phyloP scores from a whole-genome alignment of 1,140 invertebrate genomes.

The Tribolium madens region DNA sequence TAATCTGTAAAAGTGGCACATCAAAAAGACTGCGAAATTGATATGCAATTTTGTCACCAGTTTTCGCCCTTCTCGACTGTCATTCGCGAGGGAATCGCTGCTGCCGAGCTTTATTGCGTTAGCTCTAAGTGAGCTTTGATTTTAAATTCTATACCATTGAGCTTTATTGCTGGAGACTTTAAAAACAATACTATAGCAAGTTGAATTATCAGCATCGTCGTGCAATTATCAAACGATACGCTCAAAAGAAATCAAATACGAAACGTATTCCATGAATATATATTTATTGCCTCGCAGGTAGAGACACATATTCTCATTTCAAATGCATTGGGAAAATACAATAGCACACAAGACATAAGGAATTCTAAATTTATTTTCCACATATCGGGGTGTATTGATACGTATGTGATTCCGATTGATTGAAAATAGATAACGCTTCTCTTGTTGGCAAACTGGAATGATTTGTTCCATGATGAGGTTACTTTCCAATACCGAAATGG shows the following conservation, averaged over 20 bases:
- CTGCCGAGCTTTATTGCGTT: constrained; percentile 47
- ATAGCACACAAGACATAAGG: constrained; percentile 39
- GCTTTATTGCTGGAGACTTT: constrained; percentile 42
- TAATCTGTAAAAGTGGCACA: constrained; percentile 39
- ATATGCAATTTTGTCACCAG: constrained; percentile 42
- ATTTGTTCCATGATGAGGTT: constrained; percentile 30
- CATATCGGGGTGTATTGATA: constrained; percentile 48
- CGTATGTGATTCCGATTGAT: constrained; percentile 51
- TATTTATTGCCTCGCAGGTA: constrained; percentile 40
- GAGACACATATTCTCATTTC: constrained; percentile 40
- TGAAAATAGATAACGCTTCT: constrained; percentile 49
- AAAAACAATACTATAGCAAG: constrained; percentile 28
- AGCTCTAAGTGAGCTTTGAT: constrained; percentile 47
- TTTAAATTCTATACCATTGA: constrained; percentile 48
- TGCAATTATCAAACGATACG: constrained; percentile 2
- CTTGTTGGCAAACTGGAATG: constrained; percentile 17
- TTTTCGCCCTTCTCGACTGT: constrained; percentile 40
- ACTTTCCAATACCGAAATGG: not conserved
- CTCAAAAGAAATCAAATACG: not conserved
- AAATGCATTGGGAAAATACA: constrained; percentile 49
- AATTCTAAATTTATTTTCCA: constrained; percentile 49
- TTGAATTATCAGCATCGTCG: not conserved
- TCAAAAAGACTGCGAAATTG: constrained; percentile 38
- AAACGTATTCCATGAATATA: constrained; percentile 32
- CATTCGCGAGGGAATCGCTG: constrained; percentile 37